These are phyloP conservation scores for Apodemus agrarius DNA, from an alignment of 2,797 vertebrate species.

Conservation along the genomic window DNA sequence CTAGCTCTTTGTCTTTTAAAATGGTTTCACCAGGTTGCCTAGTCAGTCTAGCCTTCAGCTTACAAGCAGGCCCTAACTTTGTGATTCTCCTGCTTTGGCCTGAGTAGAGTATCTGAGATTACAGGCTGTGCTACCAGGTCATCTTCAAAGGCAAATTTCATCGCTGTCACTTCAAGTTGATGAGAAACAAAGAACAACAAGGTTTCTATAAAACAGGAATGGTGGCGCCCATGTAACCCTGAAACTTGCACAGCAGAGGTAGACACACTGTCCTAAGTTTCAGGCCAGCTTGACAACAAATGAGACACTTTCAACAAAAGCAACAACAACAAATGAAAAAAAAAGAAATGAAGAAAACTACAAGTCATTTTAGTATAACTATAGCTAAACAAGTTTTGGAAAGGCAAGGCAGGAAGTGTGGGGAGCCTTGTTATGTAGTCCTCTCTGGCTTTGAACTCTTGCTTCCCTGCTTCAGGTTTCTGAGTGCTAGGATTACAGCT, in stretches of 20 bases:
- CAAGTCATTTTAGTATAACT: not conserved
- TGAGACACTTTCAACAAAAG: not conserved
- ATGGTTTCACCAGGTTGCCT: not conserved
- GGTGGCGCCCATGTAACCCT: not conserved
- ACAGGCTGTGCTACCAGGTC: not conserved
- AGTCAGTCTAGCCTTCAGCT: not conserved
- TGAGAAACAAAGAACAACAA: slow-evolving; percentile 30
- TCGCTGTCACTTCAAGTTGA: slow-evolving; percentile 53
- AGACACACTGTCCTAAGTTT: not conserved
- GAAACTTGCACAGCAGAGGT: not conserved
- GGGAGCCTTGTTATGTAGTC: not conserved
- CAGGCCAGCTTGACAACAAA: not conserved
- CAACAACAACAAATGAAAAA: not conserved
- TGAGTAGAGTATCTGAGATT: not conserved
- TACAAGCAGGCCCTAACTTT: not conserved
- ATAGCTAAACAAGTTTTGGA: not conserved
- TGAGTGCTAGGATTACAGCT: not conserved
- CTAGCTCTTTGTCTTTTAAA: not conserved
- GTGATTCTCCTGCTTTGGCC: not conserved
- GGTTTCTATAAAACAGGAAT: not conserved
- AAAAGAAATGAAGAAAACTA: not conserved
- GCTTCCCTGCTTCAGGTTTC: not conserved
- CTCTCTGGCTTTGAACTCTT: not conserved
- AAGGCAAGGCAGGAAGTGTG: not conserved
- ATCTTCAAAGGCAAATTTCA: slow-evolving; percentile 56